Base-by-base conservation (phyloP, 2,888 invertebrate genomes). In the Cetonia aurata region DNA sequence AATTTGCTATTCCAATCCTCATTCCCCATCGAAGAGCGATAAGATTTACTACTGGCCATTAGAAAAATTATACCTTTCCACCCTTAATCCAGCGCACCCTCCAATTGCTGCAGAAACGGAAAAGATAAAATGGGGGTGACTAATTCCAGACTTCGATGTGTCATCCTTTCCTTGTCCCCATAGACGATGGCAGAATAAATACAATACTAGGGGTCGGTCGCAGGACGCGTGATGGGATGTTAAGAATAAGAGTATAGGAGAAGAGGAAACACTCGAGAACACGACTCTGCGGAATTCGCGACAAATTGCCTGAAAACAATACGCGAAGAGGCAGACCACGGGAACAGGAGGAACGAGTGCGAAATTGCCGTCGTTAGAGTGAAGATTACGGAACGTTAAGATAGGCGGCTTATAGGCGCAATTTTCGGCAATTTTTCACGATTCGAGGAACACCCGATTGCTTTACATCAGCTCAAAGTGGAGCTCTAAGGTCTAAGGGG, bases 261-360 rank as follows among this genome's bases (percentile, higher is more conserved):
- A 33, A 56, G 25, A 19, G 53, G 53, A 12, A 33, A 25, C 25
- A 25, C 4, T 25, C 25, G 25, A 25, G 3, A 4, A 15, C 41
- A n/a, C 15, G 42, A 31, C 13, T n/a, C 60, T 25, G 33, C 56
- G 46, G 48, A 62, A 48, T 48, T 62, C 60, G 33, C 25, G 62
- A 50, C 62, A 62, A 62, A 62, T 62, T 50, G 62, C 62, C 31
- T 13, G 48, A 48, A 62, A 62, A 62, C 62, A 62, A 62, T 50
- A 50, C 62, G 62, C 48, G 41, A 41, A 57, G n/a, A 25, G 53
- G 31, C 50, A 9, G 13, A 9, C 25, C 9, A 25, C 25, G 57
- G 25, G 25, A 25, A 57, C 41, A 15, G 15, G 15, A 17, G 17
- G 37, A 41, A 17, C 13, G 37, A 62, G 48, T 48, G 48, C 48